phyloP scores from a whole-genome alignment of 2,888 invertebrate species.

The Ophion slaviceki region DNA sequence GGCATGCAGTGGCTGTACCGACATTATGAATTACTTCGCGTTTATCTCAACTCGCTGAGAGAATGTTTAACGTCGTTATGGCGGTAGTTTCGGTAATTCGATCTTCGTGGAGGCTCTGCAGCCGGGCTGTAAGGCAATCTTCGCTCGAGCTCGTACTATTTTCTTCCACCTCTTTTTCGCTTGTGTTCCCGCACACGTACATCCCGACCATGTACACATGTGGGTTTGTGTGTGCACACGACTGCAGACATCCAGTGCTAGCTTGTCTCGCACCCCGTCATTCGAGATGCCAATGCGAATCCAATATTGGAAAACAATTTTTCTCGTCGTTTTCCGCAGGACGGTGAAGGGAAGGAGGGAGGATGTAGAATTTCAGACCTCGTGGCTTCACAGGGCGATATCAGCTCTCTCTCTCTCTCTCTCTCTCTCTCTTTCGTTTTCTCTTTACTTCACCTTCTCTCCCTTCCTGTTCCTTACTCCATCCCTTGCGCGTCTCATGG shows the following conservation, averaged over 20 bases:
- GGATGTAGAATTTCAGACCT: conserved; percentile 63
- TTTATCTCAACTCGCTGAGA: conserved; percentile 51
- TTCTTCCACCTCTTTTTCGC: conserved; percentile 66
- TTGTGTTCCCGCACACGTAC: conserved; percentile 52
- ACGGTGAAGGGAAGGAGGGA: conserved; percentile 2
- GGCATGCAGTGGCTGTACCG: conserved; percentile 11
- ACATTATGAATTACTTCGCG: conserved; percentile 53
- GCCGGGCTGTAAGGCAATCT: conserved; percentile 62
- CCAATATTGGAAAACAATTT: conserved; percentile 85
- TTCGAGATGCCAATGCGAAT: conserved; percentile 81
- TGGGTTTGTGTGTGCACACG: conserved; percentile 1
- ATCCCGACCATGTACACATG: neutral
- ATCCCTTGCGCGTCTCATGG: conserved; percentile 21
- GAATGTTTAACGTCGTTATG: conserved; percentile 56
- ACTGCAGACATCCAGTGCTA: conserved; percentile 50
- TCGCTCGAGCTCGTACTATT: conserved; percentile 61
- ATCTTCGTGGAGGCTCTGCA: conserved; percentile 31
- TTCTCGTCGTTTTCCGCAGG: conserved; percentile 75
- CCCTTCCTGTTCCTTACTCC: conserved; percentile 3
- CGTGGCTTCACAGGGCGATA: conserved; percentile 52
- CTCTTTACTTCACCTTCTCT: neutral
- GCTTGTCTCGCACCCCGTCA: conserved; percentile 70
- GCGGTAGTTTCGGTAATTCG: conserved; percentile 66
- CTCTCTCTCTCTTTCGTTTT: neutral
- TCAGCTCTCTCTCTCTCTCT: conserved; percentile 51